Evolutionary conservation across 1,140 invertebrate genomes (phyloP), one percentile per base, ranked within the genome.

Genomic region (Heliothis subflexa): DNA sequence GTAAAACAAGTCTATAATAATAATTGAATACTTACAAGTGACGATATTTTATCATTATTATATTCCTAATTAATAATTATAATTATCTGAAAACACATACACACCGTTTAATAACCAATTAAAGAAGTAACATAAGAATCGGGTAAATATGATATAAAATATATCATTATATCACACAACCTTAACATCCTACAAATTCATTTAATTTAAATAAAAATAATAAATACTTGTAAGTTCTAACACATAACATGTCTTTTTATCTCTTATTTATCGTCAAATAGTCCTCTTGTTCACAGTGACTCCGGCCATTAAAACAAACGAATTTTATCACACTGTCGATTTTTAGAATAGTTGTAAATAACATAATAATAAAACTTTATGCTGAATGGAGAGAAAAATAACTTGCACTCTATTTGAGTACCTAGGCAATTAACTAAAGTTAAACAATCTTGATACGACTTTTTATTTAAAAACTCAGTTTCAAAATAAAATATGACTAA

Each of bases 141-240:
- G 47, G 52, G 64, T 52, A 13, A 68, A 50, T 47, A 57, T 57
- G 55, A 62, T 40, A 33, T 11, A 33, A 14, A 33, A 62, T 40
- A 40, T 40, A 40, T 40, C 33, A 40, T 14, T 3, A n/a, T 66
- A 68, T 68, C 64, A 50, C 64, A 68, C 64, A 68, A 68, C 47
- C 45, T 14, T 52, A 66, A 47, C 45, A 25, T 68, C 12, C 50
- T 50, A 68, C 12, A 50, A 13, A 50, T 18, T 70, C 14, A 70
- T 52, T 52, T 52, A 70, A 70, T 40, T 40, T 40, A 40, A 40
- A 40, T 40, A 9, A 9, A 40, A 40, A 40, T 40, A 40, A 52
- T 70, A 70, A 70, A 70, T 70, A 70, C 47, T 70, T 70, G 16
- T 50, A 40, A 25, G 18, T 50, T 12, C 45, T 68, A 21, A 49